Percentiles rank a stretch among this genome's conserved stretches.
Evolutionary conservation across 2,888 invertebrate species (phyloP).

Genomic region (Antheraea assamensis): DNA sequence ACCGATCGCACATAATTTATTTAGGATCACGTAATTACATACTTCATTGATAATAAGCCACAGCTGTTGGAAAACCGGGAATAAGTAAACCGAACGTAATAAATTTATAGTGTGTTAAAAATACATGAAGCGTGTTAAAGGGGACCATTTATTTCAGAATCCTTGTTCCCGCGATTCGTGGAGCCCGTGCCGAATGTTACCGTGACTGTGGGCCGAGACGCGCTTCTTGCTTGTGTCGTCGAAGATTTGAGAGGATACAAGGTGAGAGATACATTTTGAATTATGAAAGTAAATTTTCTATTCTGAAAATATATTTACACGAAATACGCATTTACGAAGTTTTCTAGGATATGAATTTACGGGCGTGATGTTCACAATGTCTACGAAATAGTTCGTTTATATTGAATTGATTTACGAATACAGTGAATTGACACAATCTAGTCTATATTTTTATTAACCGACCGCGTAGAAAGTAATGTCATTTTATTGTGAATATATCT

Average conservation of each 20-base stretch:
- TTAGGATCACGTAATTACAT: neutral
- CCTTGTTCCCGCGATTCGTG: constrained; percentile 89
- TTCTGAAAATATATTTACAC: neutral
- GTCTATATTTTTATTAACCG: neutral
- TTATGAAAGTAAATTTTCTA: constrained; percentile 17
- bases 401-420: neutral
- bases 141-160: constrained; percentile 65
- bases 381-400: neutral
- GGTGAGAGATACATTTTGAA: constrained; percentile 75
- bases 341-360: neutral
- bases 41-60: neutral
- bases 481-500: too few relatives aligned
- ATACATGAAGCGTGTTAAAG: constrained; percentile 21
- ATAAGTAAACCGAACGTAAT: constrained; percentile 15
- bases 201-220: constrained; percentile 93
- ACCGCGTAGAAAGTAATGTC: too few relatives aligned
- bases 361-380: neutral
- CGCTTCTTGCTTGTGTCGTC: constrained; percentile 93
- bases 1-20: neutral
- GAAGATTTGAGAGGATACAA: constrained; percentile 93
- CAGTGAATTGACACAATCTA: neutral
- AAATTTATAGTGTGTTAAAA: constrained; percentile 20
- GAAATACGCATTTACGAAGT: neutral
- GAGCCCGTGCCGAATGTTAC: constrained; percentile 95
- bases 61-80: constrained; percentile 12